Evolutionary conservation across 2,113 vertebrate species (phyloP), one percentile per base, ranked within the genome.

Genomic region (Lepus americanus): DNA sequence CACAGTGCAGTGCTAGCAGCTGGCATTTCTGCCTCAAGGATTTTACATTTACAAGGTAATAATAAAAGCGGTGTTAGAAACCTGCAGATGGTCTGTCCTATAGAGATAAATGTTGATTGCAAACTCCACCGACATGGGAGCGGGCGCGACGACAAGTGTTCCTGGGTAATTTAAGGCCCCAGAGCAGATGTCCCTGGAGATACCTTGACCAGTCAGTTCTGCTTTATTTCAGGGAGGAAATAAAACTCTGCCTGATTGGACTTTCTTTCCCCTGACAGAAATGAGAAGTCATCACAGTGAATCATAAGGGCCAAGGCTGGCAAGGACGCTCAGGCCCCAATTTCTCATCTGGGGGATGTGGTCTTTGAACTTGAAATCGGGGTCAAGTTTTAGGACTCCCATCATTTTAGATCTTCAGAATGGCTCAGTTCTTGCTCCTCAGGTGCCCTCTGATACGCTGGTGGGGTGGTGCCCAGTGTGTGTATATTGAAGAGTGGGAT

Each of bases 131-230:
- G 93, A 4, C 70, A 88, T 72, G 85, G 87, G 86, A 94, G 0
- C 0, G 92, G 86, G 93, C 95, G 93, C 95, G 96, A 87, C 94
- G 93, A 80, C 82, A 95, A 95, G 89, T 89, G 9, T 88, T 17
- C 1, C 83, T 0, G 0, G 39, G 82, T 94, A 97, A 96, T 95
- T 95, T 84, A 85, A 95, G 82, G 81, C 84, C 73, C 77, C 88
- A 49, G 67, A 77, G 93, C 82, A 2, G 78, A 70, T 55, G 44
- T 94, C 93, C 55, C 92, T 20, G 29, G 82, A 93, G 94, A 92
- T 82, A 61, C 97, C 94, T 96, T 95, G 90, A 92, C 97, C 90
- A 91, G 87, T 96, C 92, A 87, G 74, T 97, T 96, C 96, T 84
- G 9, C 95, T 96, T 95, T 95, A 96, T 97, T 96, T 97, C 96